These are phyloP conservation scores for Mesembrinibis cayennensis DNA, from an alignment of 2,113 vertebrate genomes.

Conservation along the genomic window DNA sequence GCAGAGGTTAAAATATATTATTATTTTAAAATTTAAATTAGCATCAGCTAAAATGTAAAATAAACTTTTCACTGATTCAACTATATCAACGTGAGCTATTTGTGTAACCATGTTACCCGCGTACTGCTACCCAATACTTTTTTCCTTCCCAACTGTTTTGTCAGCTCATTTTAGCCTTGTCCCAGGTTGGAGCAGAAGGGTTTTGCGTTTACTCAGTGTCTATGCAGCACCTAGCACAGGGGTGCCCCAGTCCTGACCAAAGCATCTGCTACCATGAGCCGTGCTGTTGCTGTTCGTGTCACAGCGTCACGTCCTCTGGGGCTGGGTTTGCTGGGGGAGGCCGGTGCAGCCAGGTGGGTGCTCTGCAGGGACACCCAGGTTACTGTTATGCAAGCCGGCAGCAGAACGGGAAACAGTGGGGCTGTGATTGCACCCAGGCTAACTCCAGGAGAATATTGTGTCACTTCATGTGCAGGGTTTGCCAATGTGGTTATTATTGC, in stretches of 20 bases:
- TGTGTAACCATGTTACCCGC: neutral
- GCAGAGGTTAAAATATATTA: neutral
- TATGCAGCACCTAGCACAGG: neutral
- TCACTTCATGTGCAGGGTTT: neutral
- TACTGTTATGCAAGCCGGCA: fast-evolving
- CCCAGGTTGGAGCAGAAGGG: neutral
- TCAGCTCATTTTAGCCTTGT: neutral
- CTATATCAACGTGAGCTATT: neutral
- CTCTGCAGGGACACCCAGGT: neutral
- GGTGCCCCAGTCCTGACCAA: neutral
- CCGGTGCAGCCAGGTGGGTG: fast-evolving
- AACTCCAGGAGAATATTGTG: neutral
- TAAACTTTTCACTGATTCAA: neutral
- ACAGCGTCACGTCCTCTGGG: neutral
- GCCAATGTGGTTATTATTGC: neutral
- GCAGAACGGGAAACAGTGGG: fast-evolving
- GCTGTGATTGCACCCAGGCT: neutral
- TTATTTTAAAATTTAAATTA: neutral
- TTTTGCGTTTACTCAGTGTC: neutral
- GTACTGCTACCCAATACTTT: neutral
- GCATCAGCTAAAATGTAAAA: neutral
- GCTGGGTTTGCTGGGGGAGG: neutral
- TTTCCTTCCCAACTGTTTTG: neutral
- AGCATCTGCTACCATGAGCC: neutral
- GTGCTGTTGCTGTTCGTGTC: fast-evolving